A percentile compares a stretch with the other conserved stretches of the same genome.
These are phyloP conservation scores for Poeciliopsis occidentalis DNA, from an alignment of 2,113 vertebrate species.

Conservation along the genomic window DNA sequence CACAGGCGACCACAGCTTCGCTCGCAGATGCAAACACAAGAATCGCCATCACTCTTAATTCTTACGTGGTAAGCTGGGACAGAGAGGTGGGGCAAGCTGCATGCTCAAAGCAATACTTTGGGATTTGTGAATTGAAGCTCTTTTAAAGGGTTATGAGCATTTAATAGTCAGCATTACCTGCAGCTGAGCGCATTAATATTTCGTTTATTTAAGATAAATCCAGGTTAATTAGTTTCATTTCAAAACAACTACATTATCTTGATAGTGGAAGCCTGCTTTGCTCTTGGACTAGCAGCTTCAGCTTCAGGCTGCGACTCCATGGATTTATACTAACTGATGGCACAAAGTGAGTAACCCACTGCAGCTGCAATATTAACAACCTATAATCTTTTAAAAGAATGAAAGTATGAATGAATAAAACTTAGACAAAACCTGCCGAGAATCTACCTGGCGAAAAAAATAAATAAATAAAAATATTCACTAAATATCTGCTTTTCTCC, in stretches of 20 bases:
- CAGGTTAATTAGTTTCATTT: background rate
- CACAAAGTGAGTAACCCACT: too few species aligned
- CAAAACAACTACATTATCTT: background rate
- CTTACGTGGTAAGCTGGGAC: constrained; percentile 5
- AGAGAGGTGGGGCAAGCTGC: constrained; percentile 1
- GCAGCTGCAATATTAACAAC: background rate
- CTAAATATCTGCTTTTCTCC: too few species aligned
- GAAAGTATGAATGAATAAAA: too few species aligned
- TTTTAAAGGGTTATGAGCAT: background rate
- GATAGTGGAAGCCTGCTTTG: too few species aligned
- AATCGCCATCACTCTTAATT: constrained; percentile 1
- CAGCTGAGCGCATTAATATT: background rate
- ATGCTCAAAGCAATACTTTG: too few species aligned
- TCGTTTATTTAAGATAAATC: background rate
- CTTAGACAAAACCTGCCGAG: too few species aligned
- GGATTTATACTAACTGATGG: too few species aligned
- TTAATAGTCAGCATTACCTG: background rate
- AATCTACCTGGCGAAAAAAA: too few species aligned
- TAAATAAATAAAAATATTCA: too few species aligned
- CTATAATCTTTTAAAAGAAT: background rate
- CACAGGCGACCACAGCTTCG: constrained; percentile 15
- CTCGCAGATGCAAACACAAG: constrained; percentile 14
- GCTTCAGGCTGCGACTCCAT: too few species aligned
- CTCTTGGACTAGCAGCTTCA: too few species aligned
- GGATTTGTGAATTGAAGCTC: too few species aligned